A percentile compares a stretch with the other conserved stretches of the same genome.
Evolutionary conservation across 2,888 invertebrate genomes (phyloP).

Genomic region (Stenurella melanura): DNA sequence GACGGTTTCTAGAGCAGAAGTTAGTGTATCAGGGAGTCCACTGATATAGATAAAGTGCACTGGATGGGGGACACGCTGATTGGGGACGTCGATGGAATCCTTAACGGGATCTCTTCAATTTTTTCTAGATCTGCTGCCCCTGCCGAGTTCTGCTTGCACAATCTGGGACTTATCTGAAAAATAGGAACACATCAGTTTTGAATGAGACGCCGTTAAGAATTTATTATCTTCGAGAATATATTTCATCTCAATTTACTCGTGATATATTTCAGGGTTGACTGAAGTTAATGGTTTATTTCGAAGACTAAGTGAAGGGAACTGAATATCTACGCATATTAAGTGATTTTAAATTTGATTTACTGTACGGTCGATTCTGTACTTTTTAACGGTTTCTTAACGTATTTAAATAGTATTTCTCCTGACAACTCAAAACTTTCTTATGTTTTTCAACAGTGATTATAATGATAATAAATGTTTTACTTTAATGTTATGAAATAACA

Average conservation of each 20-base stretch:
- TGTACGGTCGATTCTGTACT: not conserved
- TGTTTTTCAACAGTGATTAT: no score
- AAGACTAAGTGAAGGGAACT: not conserved
- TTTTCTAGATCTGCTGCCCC: slow-evolving; percentile 82
- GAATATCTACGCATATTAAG: not conserved
- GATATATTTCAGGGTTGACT: not conserved
- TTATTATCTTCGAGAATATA: not conserved
- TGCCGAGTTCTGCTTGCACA: slow-evolving; percentile 82
- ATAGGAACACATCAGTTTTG: slow-evolving; percentile 37
- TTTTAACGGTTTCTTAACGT: not conserved
- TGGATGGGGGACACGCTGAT: slow-evolving; percentile 66
- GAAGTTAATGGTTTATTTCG: not conserved
- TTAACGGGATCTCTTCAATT: slow-evolving; percentile 79
- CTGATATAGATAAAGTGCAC: slow-evolving; percentile 71
- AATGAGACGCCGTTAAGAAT: not conserved
- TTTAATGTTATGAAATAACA: no score
- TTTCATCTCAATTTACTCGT: not conserved
- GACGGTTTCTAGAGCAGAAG: slow-evolving; percentile 29
- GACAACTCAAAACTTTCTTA: no score
- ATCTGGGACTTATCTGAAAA: slow-evolving; percentile 69
- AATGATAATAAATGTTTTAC: no score
- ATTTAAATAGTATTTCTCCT: not conserved
- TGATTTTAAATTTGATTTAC: not conserved
- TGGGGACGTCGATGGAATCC: slow-evolving; percentile 67
- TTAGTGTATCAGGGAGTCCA: slow-evolving; percentile 70